Conservation (phyloP, 2,888 invertebrate genomes). For the Oligia latruncula region DNA sequence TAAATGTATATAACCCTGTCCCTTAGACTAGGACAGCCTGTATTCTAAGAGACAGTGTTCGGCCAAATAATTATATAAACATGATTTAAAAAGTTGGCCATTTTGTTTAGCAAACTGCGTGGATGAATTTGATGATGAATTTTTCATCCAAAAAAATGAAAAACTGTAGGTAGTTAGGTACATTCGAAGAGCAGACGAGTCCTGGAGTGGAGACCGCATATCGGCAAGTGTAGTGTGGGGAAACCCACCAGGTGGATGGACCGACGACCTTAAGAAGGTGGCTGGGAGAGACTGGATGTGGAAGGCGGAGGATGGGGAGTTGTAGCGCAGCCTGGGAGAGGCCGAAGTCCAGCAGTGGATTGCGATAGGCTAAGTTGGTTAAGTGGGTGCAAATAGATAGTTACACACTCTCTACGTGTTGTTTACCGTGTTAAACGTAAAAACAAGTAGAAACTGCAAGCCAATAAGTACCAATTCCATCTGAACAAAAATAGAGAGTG, state of each 20-base stretch:
- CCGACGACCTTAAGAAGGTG: neutral
- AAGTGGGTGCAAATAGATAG: neutral
- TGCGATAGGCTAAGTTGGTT: neutral
- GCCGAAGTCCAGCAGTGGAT: neutral
- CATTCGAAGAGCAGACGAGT: neutral
- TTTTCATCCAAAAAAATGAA: accelerated
- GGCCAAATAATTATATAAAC: too few species aligned
- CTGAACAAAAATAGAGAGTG: slow-evolving; percentile 35
- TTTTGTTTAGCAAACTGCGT: neutral
- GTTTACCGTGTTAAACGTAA: neutral
- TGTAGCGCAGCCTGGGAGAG: neutral
- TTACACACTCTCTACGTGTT: neutral
- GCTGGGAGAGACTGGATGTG: neutral
- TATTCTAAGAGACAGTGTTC: too few species aligned
- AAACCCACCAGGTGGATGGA: neutral
- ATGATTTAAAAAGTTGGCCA: too few species aligned
- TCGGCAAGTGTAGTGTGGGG: neutral
- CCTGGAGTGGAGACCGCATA: neutral
- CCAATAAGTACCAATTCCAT: neutral
- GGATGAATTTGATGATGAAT: too few species aligned
- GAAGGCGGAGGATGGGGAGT: neutral
- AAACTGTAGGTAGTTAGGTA: neutral
- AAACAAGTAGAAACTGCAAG: neutral
- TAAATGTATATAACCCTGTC: too few species aligned
- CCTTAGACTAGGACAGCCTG: too few species aligned